A percentile compares a stretch with the other conserved stretches of the same genome.
phyloP scores from a whole-genome alignment of 2,888 invertebrate species.

The Pterostichus madidus region DNA sequence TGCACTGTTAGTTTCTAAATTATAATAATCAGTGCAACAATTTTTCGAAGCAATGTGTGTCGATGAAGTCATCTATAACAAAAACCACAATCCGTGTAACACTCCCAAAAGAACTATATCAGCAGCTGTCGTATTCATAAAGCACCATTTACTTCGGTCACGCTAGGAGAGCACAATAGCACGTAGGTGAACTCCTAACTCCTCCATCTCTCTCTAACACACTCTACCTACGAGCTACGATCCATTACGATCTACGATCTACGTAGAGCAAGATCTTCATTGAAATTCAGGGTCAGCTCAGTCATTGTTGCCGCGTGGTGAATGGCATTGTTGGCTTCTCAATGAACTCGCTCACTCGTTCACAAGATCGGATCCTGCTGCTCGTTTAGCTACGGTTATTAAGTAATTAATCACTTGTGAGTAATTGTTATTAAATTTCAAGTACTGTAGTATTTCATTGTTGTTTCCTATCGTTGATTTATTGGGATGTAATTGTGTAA shows the following conservation, averaged over 20 bases:
- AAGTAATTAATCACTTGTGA: slow-evolving; percentile 23
- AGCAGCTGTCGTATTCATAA: slow-evolving; percentile 13
- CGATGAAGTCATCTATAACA: slow-evolving; percentile 6
- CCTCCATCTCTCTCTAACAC: slow-evolving; percentile 1
- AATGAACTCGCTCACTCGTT: background rate
- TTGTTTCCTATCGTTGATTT: background rate
- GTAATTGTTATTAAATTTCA: slow-evolving; percentile 12
- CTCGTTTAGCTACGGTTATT: background rate
- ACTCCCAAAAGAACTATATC: slow-evolving; percentile 9
- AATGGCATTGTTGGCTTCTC: slow-evolving; percentile 44
- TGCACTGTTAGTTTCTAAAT: too few species aligned
- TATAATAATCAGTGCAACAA: too few species aligned
- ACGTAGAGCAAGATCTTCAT: slow-evolving; percentile 21
- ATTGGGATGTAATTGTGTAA: background rate
- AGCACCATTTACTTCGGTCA: slow-evolving; percentile 12
- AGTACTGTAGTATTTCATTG: background rate
- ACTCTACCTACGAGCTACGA: background rate
- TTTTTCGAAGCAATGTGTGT: background rate
- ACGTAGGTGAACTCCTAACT: slow-evolving; percentile 5
- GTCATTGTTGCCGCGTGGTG: slow-evolving; percentile 8
- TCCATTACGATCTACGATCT: slow-evolving; percentile 42
- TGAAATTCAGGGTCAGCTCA: slow-evolving; percentile 44
- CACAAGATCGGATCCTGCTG: background rate
- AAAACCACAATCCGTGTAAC: background rate
- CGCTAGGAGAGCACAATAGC: slow-evolving; percentile 6